phyloP scores from a whole-genome alignment of 2,113 vertebrate species.

The Protobothrops flavoviridis region DNA sequence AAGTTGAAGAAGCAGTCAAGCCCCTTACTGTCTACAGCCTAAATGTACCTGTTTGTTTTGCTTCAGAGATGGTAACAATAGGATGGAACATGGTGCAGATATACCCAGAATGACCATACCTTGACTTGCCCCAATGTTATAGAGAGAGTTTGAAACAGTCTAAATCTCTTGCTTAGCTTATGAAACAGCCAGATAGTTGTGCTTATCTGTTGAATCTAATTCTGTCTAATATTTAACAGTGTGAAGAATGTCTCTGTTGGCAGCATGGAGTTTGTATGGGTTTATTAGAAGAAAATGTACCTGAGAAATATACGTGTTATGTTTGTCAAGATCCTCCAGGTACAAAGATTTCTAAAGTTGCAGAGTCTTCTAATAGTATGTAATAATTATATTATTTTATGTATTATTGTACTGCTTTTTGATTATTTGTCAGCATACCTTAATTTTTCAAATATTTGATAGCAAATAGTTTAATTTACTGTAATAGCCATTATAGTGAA shows the following conservation, averaged over 20 bases:
- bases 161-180: not conserved
- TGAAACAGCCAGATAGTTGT: not conserved
- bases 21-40: not conserved
- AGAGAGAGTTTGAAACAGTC: not conserved
- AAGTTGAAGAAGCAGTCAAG: not conserved
- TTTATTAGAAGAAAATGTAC: slow-evolving; percentile 91
- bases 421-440: not conserved
- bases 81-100: no score
- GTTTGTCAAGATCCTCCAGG: slow-evolving; percentile 93
- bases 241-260: slow-evolving; percentile 95
- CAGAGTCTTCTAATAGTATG: slow-evolving; percentile 29
- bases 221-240: slow-evolving; percentile 72
- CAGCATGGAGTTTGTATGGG: slow-evolving; percentile 98
- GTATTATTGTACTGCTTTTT: not conserved
- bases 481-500: not conserved
- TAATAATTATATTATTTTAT: slow-evolving; percentile 26
- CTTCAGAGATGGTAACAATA: not conserved
- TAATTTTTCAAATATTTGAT: not conserved
- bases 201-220: not conserved
- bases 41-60: not conserved
- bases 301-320: slow-evolving; percentile 93
- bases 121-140: not conserved
- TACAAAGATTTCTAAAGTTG: slow-evolving; percentile 66
- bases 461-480: not conserved
- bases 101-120: not conserved